A percentile compares a stretch with the other conserved stretches of the same genome.
phyloP scores from a whole-genome alignment of 1,140 invertebrate species.

The Acromyrmex heyeri region DNA sequence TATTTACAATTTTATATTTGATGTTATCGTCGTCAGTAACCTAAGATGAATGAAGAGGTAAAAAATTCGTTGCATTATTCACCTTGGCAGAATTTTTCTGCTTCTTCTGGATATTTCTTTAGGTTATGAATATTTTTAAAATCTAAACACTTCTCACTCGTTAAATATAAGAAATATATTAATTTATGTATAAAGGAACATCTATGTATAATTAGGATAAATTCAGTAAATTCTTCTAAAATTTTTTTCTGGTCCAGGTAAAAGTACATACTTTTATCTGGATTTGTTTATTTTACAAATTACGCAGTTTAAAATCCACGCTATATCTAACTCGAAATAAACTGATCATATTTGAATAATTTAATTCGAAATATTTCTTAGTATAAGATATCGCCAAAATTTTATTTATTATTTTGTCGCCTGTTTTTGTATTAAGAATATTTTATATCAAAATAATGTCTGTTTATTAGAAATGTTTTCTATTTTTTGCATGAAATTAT shows the following conservation, averaged over 20 bases:
- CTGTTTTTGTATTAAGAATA: neutral
- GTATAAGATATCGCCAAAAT: neutral
- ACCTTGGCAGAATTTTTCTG: neutral
- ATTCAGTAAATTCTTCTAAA: neutral
- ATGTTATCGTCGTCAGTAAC: neutral
- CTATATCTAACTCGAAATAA: neutral
- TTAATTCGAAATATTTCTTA: neutral
- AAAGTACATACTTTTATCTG: neutral
- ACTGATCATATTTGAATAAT: neutral
- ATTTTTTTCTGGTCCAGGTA: neutral
- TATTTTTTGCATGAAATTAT: neutral
- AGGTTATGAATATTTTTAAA: conserved; percentile 3
- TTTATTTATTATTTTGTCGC: neutral
- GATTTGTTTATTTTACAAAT: neutral
- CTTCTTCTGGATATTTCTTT: neutral
- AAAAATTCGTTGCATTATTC: neutral
- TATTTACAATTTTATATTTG: neutral
- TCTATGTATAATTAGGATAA: neutral
- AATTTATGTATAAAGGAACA: neutral
- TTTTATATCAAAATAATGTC: neutral
- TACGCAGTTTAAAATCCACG: neutral
- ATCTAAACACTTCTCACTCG: neutral
- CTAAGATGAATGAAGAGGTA: conserved; percentile 41
- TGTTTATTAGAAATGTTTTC: neutral
- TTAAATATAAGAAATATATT: neutral